Evolutionary conservation across 2,113 vertebrate genomes (phyloP).

Genomic region (Crotophaga sulcirostris): DNA sequence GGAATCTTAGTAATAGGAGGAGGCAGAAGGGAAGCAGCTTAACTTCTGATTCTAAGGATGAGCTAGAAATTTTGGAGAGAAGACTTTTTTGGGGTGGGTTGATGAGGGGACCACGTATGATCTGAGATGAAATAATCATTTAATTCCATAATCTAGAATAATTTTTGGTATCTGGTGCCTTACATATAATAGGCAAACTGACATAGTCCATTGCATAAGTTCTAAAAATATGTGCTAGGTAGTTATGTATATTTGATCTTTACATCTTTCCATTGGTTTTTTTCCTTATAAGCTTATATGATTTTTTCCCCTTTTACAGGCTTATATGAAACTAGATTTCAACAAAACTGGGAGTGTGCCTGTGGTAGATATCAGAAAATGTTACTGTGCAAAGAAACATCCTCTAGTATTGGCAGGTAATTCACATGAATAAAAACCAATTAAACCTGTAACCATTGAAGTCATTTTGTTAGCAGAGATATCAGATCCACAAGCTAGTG

Average conservation of each 20-base stretch:
- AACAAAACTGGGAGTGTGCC: constrained; percentile 78
- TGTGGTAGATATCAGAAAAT: constrained; percentile 79
- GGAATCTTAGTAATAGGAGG: background rate
- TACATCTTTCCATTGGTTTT: background rate
- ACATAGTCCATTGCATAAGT: background rate
- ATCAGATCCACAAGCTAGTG: background rate
- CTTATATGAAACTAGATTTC: constrained; percentile 85
- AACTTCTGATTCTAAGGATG: background rate
- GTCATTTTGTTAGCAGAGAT: background rate
- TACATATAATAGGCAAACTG: background rate
- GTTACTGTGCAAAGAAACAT: constrained; percentile 79
- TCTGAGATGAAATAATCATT: background rate
- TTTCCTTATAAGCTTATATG: constrained; percentile 67
- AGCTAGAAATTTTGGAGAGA: background rate
- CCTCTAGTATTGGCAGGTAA: constrained; percentile 78
- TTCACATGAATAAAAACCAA: background rate
- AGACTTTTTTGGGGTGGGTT: background rate
- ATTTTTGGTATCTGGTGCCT: background rate
- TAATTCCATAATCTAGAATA: background rate
- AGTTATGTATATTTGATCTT: background rate
- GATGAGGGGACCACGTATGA: background rate
- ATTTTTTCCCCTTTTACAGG: constrained; percentile 62
- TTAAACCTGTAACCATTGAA: background rate
- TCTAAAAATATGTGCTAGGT: background rate
- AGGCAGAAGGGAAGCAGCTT: background rate